Conservation (phyloP, 2,113 vertebrate genomes). For the Saimiri boliviensis region DNA sequence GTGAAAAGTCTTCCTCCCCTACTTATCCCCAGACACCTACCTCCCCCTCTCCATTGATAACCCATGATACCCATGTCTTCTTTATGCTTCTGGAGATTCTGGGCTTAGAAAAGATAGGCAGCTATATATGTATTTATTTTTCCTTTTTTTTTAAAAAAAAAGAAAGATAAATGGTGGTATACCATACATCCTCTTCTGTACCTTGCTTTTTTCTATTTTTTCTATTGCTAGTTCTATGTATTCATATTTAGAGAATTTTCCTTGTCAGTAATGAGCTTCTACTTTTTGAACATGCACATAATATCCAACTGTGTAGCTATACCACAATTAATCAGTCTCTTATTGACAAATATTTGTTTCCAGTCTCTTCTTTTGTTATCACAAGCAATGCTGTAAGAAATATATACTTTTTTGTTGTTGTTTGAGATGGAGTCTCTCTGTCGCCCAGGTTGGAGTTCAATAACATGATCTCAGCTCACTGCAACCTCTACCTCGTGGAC, state of each 20-base stretch:
- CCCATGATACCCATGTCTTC: not conserved
- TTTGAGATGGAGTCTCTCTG: too few species aligned
- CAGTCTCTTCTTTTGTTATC: not conserved
- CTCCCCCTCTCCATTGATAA: not conserved
- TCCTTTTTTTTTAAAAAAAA: not conserved
- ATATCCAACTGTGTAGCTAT: not conserved
- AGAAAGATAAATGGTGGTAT: not conserved
- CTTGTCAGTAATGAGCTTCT: not conserved
- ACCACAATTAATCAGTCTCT: not conserved
- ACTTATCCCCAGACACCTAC: not conserved
- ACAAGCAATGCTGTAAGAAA: not conserved
- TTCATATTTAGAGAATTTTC: not conserved
- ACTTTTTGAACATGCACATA: not conserved
- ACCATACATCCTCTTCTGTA: not conserved
- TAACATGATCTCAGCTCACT: too few species aligned
- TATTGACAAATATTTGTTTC: not conserved
- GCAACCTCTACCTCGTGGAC: too few species aligned
- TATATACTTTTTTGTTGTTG: too few species aligned
- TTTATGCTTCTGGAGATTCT: not conserved
- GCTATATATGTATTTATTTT: not conserved
- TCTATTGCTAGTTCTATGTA: not conserved
- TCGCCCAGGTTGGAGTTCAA: too few species aligned
- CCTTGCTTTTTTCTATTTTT: constrained; percentile 25
- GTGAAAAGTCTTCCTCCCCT: not conserved
- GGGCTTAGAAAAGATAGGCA: not conserved